Evolutionary conservation across 2,113 vertebrate species (phyloP).

Genomic region (Sakesphorus luctuosus): DNA sequence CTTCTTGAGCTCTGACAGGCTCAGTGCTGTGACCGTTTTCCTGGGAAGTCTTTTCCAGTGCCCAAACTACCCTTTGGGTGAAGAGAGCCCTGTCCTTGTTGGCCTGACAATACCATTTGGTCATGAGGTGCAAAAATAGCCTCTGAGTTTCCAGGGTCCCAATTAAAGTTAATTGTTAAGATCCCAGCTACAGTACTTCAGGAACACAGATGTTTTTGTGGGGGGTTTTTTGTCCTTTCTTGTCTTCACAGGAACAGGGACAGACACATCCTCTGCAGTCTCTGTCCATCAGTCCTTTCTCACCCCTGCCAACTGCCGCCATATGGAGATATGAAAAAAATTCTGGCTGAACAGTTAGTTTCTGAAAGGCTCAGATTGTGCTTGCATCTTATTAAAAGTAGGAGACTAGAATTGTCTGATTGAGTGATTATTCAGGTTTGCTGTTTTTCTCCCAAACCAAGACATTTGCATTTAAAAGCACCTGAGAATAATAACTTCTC

Average conservation of each 20-base stretch:
- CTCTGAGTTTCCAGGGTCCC: background rate
- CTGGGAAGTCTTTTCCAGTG: background rate
- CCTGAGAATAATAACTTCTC: background rate
- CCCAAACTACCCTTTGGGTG: background rate
- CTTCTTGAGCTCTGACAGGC: background rate
- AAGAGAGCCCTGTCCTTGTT: background rate
- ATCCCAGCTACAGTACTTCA: background rate
- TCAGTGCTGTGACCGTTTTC: background rate
- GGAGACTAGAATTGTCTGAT: background rate
- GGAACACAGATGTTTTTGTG: background rate
- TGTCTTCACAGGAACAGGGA: constrained; percentile 14
- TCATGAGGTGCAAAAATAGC: background rate
- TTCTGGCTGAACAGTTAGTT: background rate
- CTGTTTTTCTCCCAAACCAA: background rate
- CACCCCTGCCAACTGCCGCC: background rate
- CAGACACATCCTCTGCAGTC: background rate
- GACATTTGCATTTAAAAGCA: background rate
- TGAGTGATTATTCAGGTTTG: background rate
- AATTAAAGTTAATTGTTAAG: background rate
- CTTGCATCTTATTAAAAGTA: constrained; percentile 10
- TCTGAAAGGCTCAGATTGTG: background rate
- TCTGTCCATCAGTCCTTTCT: background rate
- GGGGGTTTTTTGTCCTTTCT: background rate
- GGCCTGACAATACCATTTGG: background rate
- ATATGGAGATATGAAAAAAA: background rate